These are phyloP conservation scores for Thrips palmi DNA, from an alignment of 1,140 invertebrate genomes.

Conservation along the genomic window DNA sequence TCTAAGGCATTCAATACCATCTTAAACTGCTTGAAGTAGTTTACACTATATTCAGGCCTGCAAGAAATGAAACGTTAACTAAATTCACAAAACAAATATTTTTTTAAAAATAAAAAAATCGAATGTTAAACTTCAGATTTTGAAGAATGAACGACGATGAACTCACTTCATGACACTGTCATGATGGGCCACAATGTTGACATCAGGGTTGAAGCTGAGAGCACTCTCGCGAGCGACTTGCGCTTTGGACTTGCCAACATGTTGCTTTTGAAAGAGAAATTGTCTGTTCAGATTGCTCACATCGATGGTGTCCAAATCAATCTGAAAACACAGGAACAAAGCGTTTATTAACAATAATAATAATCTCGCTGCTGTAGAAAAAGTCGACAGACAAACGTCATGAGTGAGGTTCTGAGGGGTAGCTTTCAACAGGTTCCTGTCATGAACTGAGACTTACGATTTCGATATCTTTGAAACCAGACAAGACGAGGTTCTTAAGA, in stretches of 20 bases:
- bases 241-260: constrained; percentile 94
- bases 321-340: constrained; percentile 35
- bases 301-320: constrained; percentile 98
- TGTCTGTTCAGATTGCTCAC: constrained; percentile 98
- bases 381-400: constrained; percentile 11
- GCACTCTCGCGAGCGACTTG: constrained; percentile 76
- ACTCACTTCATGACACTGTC: constrained; percentile 82
- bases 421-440: neutral
- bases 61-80: constrained; percentile 22
- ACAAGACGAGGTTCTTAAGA: constrained; percentile 90
- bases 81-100: neutral
- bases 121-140: too few relatives aligned
- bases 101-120: neutral
- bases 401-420: too few relatives aligned
- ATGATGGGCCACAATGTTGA: constrained; percentile 76
- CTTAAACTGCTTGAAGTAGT: constrained; percentile 82
- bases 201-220: constrained; percentile 71
- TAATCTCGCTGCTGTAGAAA: neutral
- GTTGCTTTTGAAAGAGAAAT: constrained; percentile 92
- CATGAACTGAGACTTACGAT: too few relatives aligned
- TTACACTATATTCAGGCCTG: constrained; percentile 75
- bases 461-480: constrained; percentile 85
- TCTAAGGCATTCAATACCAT: constrained; percentile 95
- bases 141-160: too few relatives aligned
- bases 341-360: neutral